phyloP scores from a whole-genome alignment of 2,113 vertebrate species.

The Spermophilus dauricus region DNA sequence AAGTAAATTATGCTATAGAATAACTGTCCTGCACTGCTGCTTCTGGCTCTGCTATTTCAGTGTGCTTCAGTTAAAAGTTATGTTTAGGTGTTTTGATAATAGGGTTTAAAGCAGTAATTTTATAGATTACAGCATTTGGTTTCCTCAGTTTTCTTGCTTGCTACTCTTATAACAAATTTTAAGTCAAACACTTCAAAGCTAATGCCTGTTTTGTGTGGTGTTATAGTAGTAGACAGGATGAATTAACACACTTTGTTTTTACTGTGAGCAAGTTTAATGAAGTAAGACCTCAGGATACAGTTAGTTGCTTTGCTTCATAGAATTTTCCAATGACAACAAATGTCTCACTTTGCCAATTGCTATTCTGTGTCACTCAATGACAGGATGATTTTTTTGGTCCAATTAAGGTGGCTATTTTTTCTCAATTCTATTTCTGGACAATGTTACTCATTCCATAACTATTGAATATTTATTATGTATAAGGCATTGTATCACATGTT shows the following conservation, averaged over 20 bases:
- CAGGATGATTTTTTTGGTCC: not conserved
- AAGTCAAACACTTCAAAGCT: not conserved
- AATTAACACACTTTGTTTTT: not conserved
- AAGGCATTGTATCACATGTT: not conserved
- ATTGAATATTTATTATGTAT: not conserved
- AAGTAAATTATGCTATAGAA: not conserved
- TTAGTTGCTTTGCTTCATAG: not conserved
- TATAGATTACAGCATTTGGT: not conserved
- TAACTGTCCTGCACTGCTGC: not conserved
- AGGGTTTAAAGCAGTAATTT: not conserved
- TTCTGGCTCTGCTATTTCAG: not conserved
- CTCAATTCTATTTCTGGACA: not conserved
- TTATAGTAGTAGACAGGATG: not conserved
- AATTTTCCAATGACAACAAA: not conserved
- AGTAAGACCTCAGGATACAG: not conserved
- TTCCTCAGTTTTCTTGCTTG: not conserved
- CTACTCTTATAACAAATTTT: not conserved
- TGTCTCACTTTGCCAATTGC: not conserved
- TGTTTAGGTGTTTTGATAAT: not conserved
- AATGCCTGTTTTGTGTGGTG: not conserved
- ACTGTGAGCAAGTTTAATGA: not conserved
- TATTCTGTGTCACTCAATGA: not conserved
- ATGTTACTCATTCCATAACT: not conserved
- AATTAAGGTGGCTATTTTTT: constrained; percentile 30
- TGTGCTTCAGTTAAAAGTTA: not conserved